Evolutionary conservation across 2,888 invertebrate species (phyloP), one percentile per base, ranked within the genome.

Genomic region (Synergus itoensis): DNA sequence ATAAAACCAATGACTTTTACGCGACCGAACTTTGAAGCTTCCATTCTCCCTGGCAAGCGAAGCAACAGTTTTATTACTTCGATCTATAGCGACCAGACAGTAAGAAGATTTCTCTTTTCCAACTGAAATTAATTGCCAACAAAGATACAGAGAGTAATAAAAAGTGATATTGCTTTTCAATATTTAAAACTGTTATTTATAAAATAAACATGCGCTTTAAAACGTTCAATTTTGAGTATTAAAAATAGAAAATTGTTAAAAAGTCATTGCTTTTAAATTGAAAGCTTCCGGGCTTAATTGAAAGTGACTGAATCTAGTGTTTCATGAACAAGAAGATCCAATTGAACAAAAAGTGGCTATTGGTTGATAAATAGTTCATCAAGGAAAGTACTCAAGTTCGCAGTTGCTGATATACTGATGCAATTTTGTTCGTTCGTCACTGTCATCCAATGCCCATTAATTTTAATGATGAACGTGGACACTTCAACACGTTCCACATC

Each of bases 361-460:
- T 12, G 1, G 11, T 14, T 62, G 62, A 62, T 62, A 62, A 12
- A 14, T 62, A 28, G 16, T 48, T 69, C 9, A 69, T 69, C 69
- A 28, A 16, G n/a, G 36, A 53, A 57, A 73, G 73, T 18, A 48
- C 16, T 48, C 16, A 53, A 53, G 53, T 53, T 73, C 16, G 36
- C 9, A 36, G 36, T 73, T 48, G 2, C 48, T 67, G 45, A 28
- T 69, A 45, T 21, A 12, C 45, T 65, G 16, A 36, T 73, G 48
- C 36, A 53, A n/a, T 69, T 36, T 40, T 53, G 40, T 53, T 53
- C 40, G 53, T 53, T 73, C 53, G 73, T 40, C 53, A 73, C 53
- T 73, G 79, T 75, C 82, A 84, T 84, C 81, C 85, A 84, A 86
- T 84, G 83, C 77, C 86, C 84, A 86, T 86, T 86, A 86, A 86